These are phyloP conservation scores for Muscina levida DNA, from an alignment of 2,888 invertebrate genomes.

Conservation along the genomic window DNA sequence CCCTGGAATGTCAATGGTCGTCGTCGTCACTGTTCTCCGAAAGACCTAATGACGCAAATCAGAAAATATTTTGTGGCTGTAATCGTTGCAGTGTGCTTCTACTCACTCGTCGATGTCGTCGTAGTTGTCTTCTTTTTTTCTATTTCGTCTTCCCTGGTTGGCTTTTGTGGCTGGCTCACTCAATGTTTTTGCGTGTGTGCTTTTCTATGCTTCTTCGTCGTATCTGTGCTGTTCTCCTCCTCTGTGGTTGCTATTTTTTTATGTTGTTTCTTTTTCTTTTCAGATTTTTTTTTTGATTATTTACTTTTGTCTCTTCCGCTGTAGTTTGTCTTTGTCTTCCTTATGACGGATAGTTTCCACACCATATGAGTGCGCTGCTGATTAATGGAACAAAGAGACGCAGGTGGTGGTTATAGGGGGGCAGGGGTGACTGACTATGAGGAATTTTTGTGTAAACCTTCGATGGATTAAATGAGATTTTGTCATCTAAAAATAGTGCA, in stretches of 20 bases:
- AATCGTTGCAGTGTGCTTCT: constrained; percentile 28
- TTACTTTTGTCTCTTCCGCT: constrained; percentile 49
- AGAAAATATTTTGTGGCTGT: constrained; percentile 44
- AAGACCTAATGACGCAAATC: constrained; percentile 51
- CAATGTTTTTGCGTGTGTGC: constrained; percentile 9
- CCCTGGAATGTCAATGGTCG: constrained; percentile 2
- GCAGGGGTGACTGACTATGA: constrained; percentile 28
- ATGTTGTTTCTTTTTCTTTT: constrained; percentile 5
- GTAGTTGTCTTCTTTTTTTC: constrained; percentile 31
- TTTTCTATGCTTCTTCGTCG: constrained; percentile 8
- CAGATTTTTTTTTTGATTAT: constrained; percentile 16
- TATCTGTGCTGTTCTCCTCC: constrained; percentile 31
- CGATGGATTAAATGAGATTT: not conserved
- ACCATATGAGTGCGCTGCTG: constrained; percentile 11
- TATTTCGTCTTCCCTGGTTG: constrained; percentile 1
- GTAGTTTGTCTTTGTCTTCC: constrained; percentile 50
- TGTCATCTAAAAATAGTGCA: not conserved
- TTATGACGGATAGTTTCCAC: constrained; percentile 50
- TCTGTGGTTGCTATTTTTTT: no score
- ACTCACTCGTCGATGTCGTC: constrained; percentile 18
- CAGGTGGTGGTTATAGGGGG: not conserved
- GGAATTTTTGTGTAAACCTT: constrained; percentile 17
- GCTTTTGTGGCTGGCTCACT: constrained; percentile 35
- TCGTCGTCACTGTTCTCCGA: not conserved
- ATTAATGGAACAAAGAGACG: not conserved